phyloP scores from a whole-genome alignment of 1,140 invertebrate genomes.

The Aporrectodea caliginosa region DNA sequence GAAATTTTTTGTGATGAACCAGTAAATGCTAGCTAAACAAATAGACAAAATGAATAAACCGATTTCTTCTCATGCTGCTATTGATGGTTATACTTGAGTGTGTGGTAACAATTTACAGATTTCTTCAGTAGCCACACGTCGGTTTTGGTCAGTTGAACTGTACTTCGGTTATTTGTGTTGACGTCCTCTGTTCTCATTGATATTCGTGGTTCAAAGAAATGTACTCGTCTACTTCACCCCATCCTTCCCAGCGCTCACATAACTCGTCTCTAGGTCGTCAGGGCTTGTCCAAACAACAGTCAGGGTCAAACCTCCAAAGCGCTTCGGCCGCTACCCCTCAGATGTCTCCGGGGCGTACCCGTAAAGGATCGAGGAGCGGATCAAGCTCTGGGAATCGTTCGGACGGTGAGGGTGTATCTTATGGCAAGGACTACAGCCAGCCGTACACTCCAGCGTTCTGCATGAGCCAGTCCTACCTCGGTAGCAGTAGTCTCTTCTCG shows the following conservation, averaged over 20 bases:
- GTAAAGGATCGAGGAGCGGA: neutral
- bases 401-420: neutral
- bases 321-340: neutral
- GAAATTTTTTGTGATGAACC: no score
- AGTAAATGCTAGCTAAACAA: no score
- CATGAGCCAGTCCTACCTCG: conserved; percentile 25
- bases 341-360: neutral
- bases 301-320: neutral
- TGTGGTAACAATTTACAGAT: no score
- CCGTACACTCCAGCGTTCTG: neutral
- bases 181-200: neutral
- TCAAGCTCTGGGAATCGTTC: neutral
- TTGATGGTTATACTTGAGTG: no score
- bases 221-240: neutral
- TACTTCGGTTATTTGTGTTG: no score
- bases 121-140: no score
- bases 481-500: neutral
- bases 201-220: neutral
- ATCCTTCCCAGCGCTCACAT: neutral
- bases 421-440: neutral
- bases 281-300: neutral
- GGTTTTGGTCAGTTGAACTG: no score
- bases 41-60: no score
- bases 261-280: neutral
- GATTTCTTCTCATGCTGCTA: no score